A percentile compares a stretch with the other conserved stretches of the same genome.
Evolutionary conservation across 2,113 vertebrate genomes (phyloP).

Genomic region (Bothrops jararaca): DNA sequence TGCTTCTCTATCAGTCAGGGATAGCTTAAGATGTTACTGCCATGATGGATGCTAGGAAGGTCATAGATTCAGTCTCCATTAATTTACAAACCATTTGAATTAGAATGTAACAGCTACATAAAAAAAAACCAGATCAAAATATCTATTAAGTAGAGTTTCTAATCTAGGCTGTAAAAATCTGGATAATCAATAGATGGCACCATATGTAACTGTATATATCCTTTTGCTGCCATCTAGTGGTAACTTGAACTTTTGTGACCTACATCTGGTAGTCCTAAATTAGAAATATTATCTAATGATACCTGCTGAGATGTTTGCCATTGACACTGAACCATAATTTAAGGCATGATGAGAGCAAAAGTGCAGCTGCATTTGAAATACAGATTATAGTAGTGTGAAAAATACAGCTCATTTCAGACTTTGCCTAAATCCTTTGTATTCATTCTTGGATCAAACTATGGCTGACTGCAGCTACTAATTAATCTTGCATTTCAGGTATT

Average conservation of each 20-base stretch:
- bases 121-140: conserved; percentile 21
- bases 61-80: conserved; percentile 37
- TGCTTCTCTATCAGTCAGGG: conserved; percentile 10
- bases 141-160: background rate
- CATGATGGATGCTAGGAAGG: conserved; percentile 37
- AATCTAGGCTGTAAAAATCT: background rate
- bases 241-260: background rate
- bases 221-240: background rate
- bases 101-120: conserved; percentile 33
- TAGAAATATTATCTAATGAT: conserved; percentile 19
- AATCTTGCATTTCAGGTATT: background rate
- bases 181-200: background rate
- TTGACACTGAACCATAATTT: background rate
- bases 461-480: background rate
- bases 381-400: conserved; percentile 7
- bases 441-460: background rate
- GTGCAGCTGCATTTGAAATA: background rate
- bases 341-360: background rate
- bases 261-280: background rate
- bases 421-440: background rate
- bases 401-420: background rate
- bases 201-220: background rate
- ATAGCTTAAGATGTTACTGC: conserved; percentile 42
- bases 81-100: conserved; percentile 32
- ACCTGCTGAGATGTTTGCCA: background rate